Evolutionary conservation across 2,797 vertebrate genomes (phyloP).

Genomic region (Gobio occitaniae): DNA sequence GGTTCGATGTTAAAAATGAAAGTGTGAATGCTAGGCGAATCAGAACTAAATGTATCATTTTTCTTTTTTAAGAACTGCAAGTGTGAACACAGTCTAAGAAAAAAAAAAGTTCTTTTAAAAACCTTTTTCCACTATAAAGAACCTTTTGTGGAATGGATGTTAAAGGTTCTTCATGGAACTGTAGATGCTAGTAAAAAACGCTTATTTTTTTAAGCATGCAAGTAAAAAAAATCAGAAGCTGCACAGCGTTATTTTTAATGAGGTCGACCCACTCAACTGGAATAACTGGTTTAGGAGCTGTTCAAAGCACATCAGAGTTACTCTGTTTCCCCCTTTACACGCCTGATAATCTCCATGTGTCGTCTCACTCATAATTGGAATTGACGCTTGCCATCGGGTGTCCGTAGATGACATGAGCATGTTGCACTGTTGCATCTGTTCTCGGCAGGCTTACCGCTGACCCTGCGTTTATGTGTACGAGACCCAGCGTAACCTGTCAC

Average conservation of each 20-base stretch:
- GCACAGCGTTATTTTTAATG: background rate
- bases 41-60: background rate
- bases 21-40: too few relatives aligned
- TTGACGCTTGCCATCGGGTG: constrained; percentile 47
- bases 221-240: too few relatives aligned
- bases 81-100: background rate
- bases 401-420: constrained; percentile 17
- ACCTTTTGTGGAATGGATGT: background rate
- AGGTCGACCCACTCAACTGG: background rate
- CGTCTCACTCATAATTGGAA: constrained; percentile 32
- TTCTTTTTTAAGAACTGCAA: background rate
- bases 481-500: constrained; percentile 19
- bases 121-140: background rate
- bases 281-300: background rate
- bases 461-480: constrained; percentile 6
- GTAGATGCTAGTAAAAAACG: background rate
- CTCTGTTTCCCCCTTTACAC: background rate
- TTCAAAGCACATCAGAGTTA: background rate
- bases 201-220: background rate
- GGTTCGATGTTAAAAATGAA: background rate
- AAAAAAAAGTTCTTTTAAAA: background rate
- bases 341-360: constrained; percentile 7
- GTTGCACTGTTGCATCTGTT: constrained; percentile 21
- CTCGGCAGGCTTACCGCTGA: constrained; percentile 52
- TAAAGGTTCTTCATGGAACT: background rate